Evolutionary conservation across 2,797 vertebrate species (phyloP), one percentile per base, ranked within the genome.

Genomic region (Lerista edwardsae): DNA sequence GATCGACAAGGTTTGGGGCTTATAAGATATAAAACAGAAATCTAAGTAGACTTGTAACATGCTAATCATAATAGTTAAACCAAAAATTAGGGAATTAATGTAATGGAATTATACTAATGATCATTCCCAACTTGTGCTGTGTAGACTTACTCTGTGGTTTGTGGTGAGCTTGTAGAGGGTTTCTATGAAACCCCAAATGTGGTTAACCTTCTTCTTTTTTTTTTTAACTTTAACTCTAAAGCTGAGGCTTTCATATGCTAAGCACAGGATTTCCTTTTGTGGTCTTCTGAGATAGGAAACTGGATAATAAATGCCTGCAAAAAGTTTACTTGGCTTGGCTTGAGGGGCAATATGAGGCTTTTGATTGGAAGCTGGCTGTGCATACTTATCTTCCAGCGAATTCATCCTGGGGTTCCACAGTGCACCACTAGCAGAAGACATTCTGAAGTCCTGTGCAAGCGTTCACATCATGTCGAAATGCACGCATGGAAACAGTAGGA

Each of bases 241-340:
- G 92, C 71, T 27, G 31, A 69, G 86, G 78, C 93, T 95, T 95
- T 92, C 71, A 87, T 88, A 88, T 61, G 83, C 84, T 94, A 94
- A 96, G 94, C 90, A 86, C 87, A 88, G 92, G 93, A 91, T 95
- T 96, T 96, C 95, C 95, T 94, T 93, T 91, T 96, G 96, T 94
- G 94, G 95, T 95, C 87, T 68, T 84, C 51, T 86, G 90, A 93
- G 93, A 92, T 51, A 75, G 80, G 91, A 88, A 57, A 93, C 90
- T 88, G 94, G 94, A 92, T 94, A 93, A 94, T 93, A 94, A 95
- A 93, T 93, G 92, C 90, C 89, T 89, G 80, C 88, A 92, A 88
- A 55, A 93, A 91, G 92, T 92, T 95, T 95, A 90, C 92, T 93
- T 93, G 86, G 89, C 86, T 85, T 92, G 91, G 85, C 86, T 93